These are phyloP conservation scores for Drosophila pseudoobscura DNA, from an alignment of 1,140 invertebrate species.

Conservation along the genomic window DNA sequence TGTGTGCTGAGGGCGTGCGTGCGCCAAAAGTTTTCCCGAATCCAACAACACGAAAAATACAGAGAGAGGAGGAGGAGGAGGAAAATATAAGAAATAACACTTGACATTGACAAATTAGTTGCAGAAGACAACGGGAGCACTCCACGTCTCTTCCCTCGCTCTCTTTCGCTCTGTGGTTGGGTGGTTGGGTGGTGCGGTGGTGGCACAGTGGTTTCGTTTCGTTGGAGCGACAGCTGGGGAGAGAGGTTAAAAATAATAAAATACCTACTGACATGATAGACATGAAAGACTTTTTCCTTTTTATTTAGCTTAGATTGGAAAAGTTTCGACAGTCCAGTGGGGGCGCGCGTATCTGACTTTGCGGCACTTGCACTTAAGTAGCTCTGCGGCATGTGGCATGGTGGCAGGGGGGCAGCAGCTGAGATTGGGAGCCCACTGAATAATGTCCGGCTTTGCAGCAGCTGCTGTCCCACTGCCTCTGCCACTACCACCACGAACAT, in stretches of 20 bases:
- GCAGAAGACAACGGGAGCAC: slow-evolving; percentile 66
- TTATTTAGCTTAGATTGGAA: slow-evolving; percentile 83
- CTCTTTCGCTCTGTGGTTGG: neutral
- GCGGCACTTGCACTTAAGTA: slow-evolving; percentile 73
- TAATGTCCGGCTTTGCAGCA: slow-evolving; percentile 42
- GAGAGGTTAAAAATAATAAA: slow-evolving; percentile 80
- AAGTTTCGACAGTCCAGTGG: slow-evolving; percentile 80
- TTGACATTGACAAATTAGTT: slow-evolving; percentile 83
- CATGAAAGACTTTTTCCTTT: slow-evolving; percentile 79
- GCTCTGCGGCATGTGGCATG: slow-evolving; percentile 7
- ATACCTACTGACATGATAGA: slow-evolving; percentile 83
- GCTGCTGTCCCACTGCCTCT: neutral
- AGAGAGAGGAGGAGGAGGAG: slow-evolving; percentile 8
- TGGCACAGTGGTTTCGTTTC: slow-evolving; percentile 56
- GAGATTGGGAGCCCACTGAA: slow-evolving; percentile 47
- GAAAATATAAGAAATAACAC: slow-evolving; percentile 80
- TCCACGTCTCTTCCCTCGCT: neutral
- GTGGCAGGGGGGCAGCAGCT: slow-evolving; percentile 38
- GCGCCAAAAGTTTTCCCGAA: slow-evolving; percentile 60
- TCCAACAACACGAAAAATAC: slow-evolving; percentile 39
- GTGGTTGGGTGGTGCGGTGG: neutral
- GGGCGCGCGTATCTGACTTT: slow-evolving; percentile 38
- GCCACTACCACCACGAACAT: slow-evolving; percentile 40
- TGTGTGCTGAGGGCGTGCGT: slow-evolving; percentile 36
- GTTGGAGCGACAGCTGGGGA: slow-evolving; percentile 47